Percentiles rank a stretch among this genome's conserved stretches.
Conservation (phyloP, 2,797 vertebrate species). For the Schizothorax lantsangensis region DNA sequence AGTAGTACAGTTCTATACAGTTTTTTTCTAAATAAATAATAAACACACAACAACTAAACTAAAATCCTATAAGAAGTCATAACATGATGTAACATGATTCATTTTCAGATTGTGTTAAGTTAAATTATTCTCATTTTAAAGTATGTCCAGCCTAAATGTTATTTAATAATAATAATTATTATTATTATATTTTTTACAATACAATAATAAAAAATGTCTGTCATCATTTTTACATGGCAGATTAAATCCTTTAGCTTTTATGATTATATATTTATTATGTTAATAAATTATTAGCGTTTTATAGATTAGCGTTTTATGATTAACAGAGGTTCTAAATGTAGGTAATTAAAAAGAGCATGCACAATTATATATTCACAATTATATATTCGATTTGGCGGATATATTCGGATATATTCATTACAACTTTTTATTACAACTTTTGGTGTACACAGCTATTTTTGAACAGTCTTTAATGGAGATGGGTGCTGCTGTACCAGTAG, state of each 20-base stretch:
- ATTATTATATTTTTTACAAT: not conserved
- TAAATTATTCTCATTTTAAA: no score
- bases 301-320: not conserved
- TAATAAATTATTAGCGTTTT: not conserved
- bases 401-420: not conserved
- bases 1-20: not conserved
- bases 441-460: not conserved
- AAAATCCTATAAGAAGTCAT: no score
- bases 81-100: not conserved
- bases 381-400: not conserved
- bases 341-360: no score
- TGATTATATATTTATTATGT: not conserved
- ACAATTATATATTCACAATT: not conserved
- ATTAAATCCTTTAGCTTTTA: not conserved
- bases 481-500: not conserved
- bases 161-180: no score
- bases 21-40: not conserved
- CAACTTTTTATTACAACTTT: no score
- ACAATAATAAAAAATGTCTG: not conserved
- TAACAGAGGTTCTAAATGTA: not conserved
- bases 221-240: not conserved
- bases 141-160: not conserved
- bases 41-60: not conserved
- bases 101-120: no score
- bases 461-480: not conserved